phyloP scores from a whole-genome alignment of 2,888 invertebrate genomes.

The Acronicta psi region DNA sequence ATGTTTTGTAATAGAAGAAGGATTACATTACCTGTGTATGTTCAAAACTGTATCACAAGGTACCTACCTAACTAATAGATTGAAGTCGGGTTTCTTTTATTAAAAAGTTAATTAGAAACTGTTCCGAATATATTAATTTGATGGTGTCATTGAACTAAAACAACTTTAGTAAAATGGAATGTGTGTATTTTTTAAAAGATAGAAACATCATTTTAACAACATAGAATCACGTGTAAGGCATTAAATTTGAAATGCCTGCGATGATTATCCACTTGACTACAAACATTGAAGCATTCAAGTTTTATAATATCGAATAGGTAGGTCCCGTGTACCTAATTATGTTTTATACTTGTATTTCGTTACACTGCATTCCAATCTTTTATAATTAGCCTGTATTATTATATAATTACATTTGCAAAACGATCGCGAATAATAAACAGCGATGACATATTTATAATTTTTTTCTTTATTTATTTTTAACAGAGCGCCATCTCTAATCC shows the following conservation, averaged over 20 bases:
- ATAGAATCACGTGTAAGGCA: conserved; percentile 13
- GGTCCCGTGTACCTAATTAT: too few species aligned
- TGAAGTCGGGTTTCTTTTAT: too few species aligned
- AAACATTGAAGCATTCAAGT: background rate
- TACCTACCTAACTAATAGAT: too few species aligned
- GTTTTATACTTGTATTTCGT: too few species aligned
- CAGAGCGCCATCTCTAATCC: conserved; percentile 60
- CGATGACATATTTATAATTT: background rate
- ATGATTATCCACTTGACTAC: conserved; percentile 13
- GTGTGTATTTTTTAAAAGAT: conserved; percentile 3
- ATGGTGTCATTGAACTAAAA: conserved; percentile 21
- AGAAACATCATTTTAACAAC: conserved; percentile 13
- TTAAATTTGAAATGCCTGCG: conserved; percentile 23
- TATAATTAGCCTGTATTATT: too few species aligned
- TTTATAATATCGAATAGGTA: background rate
- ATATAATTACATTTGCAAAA: too few species aligned
- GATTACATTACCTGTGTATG: too few species aligned
- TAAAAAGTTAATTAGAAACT: too few species aligned
- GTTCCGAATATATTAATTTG: conserved; percentile 1
- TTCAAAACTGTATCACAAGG: too few species aligned
- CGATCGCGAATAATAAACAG: too few species aligned
- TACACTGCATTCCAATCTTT: too few species aligned
- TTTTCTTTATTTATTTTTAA: background rate
- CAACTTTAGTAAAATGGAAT: conserved; percentile 18
- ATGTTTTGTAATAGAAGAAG: too few species aligned